Evolutionary conservation across 2,888 invertebrate genomes (phyloP).

Genomic region (Agrotis puta): DNA sequence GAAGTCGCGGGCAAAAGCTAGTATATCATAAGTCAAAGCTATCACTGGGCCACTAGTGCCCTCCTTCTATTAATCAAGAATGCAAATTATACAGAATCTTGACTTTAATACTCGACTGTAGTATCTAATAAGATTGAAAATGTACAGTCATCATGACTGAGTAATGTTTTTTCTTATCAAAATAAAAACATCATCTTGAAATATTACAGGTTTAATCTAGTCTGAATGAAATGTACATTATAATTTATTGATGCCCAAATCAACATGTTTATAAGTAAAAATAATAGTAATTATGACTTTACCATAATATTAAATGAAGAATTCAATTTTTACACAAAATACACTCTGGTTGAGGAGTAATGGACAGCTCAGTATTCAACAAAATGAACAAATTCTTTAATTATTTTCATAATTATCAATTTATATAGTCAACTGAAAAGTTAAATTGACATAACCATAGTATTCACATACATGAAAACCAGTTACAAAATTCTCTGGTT

Average conservation of each 20-base stretch:
- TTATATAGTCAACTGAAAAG: background rate
- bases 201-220: background rate
- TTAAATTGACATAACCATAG: background rate
- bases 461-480: background rate
- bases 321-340: background rate
- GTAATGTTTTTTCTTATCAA: background rate
- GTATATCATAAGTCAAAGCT: too few relatives aligned
- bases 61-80: background rate
- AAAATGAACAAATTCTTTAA: background rate
- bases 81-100: background rate
- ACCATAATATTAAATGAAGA: background rate
- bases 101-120: background rate
- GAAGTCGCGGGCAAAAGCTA: too few relatives aligned
- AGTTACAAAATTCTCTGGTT: slow-evolving; percentile 11
- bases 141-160: slow-evolving; percentile 12
- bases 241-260: background rate
- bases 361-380: background rate
- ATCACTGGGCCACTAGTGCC: too few relatives aligned
- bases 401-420: background rate
- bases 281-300: slow-evolving; percentile 1
- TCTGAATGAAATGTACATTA: background rate
- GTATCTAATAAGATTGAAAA: background rate
- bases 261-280: background rate
- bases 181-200: background rate
- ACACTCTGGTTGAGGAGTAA: background rate